phyloP scores from a whole-genome alignment of 2,797 vertebrate species.

The Acanthiza pusilla region DNA sequence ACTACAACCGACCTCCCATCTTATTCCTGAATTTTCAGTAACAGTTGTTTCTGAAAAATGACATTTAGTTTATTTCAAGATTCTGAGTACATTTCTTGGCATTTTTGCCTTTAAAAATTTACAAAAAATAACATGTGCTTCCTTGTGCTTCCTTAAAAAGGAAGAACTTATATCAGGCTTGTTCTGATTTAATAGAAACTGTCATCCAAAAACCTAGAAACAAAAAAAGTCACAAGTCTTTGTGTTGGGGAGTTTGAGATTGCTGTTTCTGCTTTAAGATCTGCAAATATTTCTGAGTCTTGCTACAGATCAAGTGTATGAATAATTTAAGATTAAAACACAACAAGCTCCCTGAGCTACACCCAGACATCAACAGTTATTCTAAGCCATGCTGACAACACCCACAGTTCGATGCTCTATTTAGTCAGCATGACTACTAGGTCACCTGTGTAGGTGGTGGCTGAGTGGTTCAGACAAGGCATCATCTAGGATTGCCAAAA shows the following conservation, averaged over 20 bases:
- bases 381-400: background rate
- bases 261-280: background rate
- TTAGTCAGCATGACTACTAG: constrained; percentile 22
- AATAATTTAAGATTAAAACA: constrained; percentile 23
- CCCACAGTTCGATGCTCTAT: constrained; percentile 7
- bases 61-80: background rate
- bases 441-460: background rate
- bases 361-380: background rate
- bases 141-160: background rate
- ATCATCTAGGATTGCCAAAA: background rate
- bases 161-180: background rate
- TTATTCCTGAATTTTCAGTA: background rate
- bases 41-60: background rate
- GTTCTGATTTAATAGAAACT: background rate
- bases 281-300: background rate
- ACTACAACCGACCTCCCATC: background rate
- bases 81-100: background rate
- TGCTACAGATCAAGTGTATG: background rate
- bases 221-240: background rate
- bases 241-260: background rate
- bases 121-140: background rate
- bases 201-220: background rate
- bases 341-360: background rate
- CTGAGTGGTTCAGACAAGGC: constrained; percentile 18
- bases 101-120: background rate